A percentile compares a stretch with the other conserved stretches of the same genome.
phyloP scores from a whole-genome alignment of 1,140 invertebrate species.

The Gonatopus flavifemur region DNA sequence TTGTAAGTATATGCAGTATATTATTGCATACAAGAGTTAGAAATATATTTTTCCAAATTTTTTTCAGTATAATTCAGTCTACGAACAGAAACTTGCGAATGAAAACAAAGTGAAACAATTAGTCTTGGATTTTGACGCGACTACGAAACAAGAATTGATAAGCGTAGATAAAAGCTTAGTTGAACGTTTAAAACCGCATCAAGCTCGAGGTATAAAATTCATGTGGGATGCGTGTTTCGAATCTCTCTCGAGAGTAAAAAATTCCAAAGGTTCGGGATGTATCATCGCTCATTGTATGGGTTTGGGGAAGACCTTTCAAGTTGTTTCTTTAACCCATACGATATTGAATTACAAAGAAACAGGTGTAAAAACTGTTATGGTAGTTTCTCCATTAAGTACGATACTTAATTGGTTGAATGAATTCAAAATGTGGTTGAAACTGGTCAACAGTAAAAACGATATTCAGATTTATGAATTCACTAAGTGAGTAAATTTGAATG shows the following conservation, averaged over 20 bases:
- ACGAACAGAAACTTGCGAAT: slow-evolving; percentile 61
- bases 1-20: slow-evolving; percentile 64
- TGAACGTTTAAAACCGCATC: slow-evolving; percentile 88
- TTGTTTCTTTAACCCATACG: slow-evolving; percentile 88
- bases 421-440: slow-evolving; percentile 82
- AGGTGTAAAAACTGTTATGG: slow-evolving; percentile 74
- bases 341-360: slow-evolving; percentile 71
- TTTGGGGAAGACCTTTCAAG: slow-evolving; percentile 75
- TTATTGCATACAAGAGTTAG: neutral
- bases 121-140: slow-evolving; percentile 82
- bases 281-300: slow-evolving; percentile 94
- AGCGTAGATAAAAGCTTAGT: slow-evolving; percentile 80
- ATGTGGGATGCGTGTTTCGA: slow-evolving; percentile 97
- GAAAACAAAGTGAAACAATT: slow-evolving; percentile 72
- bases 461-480: slow-evolving; percentile 78
- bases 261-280: slow-evolving; percentile 77
- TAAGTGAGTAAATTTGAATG: slow-evolving; percentile 55
- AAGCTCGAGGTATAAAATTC: slow-evolving; percentile 88
- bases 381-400: slow-evolving; percentile 94
- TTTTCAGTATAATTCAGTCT: slow-evolving; percentile 75
- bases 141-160: slow-evolving; percentile 79
- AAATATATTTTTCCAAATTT: neutral
- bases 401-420: slow-evolving; percentile 96
- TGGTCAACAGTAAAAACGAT: slow-evolving; percentile 63
- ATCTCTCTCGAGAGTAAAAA: slow-evolving; percentile 76